Conservation (phyloP, 2,113 vertebrate genomes). For the Elgaria multicarinata region DNA sequence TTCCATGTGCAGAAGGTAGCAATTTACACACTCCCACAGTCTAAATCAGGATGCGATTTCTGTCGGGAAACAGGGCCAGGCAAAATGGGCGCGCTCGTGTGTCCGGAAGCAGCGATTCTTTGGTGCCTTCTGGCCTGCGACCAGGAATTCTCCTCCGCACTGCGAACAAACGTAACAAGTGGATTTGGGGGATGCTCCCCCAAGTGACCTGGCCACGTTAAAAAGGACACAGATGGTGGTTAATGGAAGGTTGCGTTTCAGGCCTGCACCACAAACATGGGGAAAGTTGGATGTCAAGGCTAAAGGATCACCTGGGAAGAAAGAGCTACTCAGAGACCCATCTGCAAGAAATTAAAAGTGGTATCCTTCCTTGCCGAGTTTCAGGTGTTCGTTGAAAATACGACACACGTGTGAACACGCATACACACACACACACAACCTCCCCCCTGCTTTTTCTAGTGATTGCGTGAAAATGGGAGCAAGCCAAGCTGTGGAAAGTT, state of each 20-base stretch:
- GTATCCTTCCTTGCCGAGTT: background rate
- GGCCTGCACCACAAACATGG: background rate
- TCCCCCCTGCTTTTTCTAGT: background rate
- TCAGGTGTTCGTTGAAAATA: background rate
- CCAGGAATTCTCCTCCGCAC: background rate
- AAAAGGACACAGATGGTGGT: background rate
- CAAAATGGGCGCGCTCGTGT: background rate
- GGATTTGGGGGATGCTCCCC: too few relatives aligned
- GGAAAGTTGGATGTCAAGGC: background rate
- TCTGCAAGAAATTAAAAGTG: background rate
- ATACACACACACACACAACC: background rate
- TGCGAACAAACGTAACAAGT: background rate
- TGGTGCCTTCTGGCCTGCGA: background rate
- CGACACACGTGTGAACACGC: background rate
- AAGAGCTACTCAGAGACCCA: background rate
- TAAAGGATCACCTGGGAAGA: background rate
- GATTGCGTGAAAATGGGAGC: background rate
- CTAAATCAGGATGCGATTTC: background rate
- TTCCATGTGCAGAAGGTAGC: background rate
- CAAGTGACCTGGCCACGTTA: background rate
- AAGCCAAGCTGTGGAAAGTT: background rate
- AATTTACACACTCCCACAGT: background rate
- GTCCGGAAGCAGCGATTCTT: background rate
- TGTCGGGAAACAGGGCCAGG: background rate
- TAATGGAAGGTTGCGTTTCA: too few relatives aligned